Percentiles rank a stretch among this genome's conserved stretches.
phyloP scores from a whole-genome alignment of 2,113 vertebrate species.

The Tetrao urogallus region DNA sequence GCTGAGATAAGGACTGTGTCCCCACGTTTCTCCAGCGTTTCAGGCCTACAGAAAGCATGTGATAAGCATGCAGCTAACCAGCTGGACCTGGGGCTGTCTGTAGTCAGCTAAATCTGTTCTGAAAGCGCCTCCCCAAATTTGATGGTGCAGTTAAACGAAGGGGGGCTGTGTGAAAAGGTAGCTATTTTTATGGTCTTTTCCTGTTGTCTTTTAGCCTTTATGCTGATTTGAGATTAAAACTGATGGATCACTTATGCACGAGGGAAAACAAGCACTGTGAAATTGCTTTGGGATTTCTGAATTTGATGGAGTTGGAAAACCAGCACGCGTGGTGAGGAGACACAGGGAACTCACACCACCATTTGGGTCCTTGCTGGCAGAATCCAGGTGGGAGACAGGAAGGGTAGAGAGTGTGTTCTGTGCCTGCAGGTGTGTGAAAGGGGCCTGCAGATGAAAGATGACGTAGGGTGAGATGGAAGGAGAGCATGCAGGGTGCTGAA shows the following conservation, averaged over 20 bases:
- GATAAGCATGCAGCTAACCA: no score
- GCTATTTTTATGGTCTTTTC: not conserved
- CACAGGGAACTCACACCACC: not conserved
- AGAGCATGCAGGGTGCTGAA: not conserved
- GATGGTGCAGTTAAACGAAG: not conserved
- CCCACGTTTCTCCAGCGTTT: not conserved
- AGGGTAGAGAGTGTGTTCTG: rapidly evolving
- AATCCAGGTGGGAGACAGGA: not conserved
- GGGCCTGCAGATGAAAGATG: no score
- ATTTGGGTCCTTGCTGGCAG: not conserved
- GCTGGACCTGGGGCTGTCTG: not conserved
- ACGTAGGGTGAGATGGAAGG: not conserved
- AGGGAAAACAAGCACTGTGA: not conserved
- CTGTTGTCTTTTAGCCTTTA: not conserved
- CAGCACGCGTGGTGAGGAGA: not conserved
- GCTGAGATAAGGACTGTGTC: not conserved
- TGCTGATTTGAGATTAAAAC: not conserved
- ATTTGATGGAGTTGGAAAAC: not conserved
- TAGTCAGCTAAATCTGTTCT: not conserved
- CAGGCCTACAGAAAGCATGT: not conserved
- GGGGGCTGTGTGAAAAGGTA: not conserved
- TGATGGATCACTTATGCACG: rapidly evolving
- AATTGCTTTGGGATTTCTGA: not conserved
- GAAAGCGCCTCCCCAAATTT: not conserved
- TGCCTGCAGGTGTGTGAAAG: not conserved